These are phyloP conservation scores for Reinhardtius hippoglossoides DNA, from an alignment of 2,113 vertebrate genomes.

Conservation along the genomic window DNA sequence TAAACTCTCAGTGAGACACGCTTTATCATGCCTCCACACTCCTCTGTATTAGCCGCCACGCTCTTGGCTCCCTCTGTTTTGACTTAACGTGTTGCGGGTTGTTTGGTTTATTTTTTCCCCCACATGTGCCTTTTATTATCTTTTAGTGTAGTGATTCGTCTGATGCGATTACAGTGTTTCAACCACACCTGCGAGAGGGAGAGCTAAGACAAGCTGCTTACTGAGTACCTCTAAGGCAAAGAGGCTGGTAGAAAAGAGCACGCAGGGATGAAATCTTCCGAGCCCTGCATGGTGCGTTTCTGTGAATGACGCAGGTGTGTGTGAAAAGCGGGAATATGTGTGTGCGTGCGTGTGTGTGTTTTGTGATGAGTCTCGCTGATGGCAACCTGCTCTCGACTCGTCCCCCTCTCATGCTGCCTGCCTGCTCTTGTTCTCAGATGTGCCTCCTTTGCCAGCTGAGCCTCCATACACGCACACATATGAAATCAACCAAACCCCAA, in stretches of 20 bases:
- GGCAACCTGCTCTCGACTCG: slow-evolving; percentile 73
- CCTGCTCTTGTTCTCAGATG: slow-evolving; percentile 64
- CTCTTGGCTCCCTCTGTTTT: slow-evolving; percentile 54
- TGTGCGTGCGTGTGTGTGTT: slow-evolving; percentile 19
- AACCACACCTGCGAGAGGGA: slow-evolving; percentile 48
- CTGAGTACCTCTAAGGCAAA: slow-evolving; percentile 45
- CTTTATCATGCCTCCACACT: slow-evolving; percentile 59
- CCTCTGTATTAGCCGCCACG: slow-evolving; percentile 28
- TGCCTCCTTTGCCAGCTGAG: slow-evolving; percentile 63
- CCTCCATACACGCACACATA: slow-evolving; percentile 7
- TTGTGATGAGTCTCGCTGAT: slow-evolving; percentile 71
- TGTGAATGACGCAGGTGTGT: slow-evolving; percentile 39
- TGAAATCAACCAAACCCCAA: slow-evolving; percentile 26
- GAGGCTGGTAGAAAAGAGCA: slow-evolving; percentile 31
- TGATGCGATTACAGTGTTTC: slow-evolving; percentile 62
- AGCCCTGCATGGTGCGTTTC: slow-evolving; percentile 14
- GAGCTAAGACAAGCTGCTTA: slow-evolving; percentile 42
- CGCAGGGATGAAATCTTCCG: slow-evolving; percentile 48
- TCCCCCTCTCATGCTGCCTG: slow-evolving; percentile 61
- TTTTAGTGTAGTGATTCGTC: slow-evolving; percentile 46
- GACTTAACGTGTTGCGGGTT: slow-evolving; percentile 23
- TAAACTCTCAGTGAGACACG: slow-evolving; percentile 54
- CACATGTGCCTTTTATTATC: slow-evolving; percentile 53
- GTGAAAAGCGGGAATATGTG: slow-evolving; percentile 30
- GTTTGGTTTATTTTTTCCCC: slow-evolving; percentile 26